Evolutionary conservation across 2,888 invertebrate genomes (phyloP).

Genomic region (Phengaris alcon): DNA sequence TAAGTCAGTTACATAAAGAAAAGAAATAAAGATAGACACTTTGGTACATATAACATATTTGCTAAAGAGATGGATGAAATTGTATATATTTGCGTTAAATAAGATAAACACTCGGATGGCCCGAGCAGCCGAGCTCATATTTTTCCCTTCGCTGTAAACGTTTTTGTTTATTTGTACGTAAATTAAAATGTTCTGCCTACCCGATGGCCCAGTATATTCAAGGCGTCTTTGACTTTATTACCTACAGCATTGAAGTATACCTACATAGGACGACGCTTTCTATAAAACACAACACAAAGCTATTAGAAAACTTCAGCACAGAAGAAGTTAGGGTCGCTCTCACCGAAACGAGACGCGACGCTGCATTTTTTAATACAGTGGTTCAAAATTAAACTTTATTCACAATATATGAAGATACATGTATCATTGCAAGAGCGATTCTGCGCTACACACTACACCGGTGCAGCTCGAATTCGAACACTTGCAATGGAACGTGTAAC

Average conservation of each 20-base stretch:
- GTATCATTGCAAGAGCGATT: no score
- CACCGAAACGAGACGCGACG: no score
- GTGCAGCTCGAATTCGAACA: no score
- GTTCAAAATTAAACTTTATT: no score
- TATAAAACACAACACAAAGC: no score
- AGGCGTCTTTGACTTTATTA: not conserved
- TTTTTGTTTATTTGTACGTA: conserved; percentile 3
- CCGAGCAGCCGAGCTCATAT: not conserved
- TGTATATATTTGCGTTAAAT: not conserved
- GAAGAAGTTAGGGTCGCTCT: no score
- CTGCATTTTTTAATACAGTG: no score
- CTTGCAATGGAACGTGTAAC: not conserved
- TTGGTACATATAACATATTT: not conserved
- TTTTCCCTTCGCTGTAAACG: not conserved
- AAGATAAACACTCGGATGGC: not conserved
- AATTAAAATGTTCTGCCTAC: not conserved
- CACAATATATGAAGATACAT: no score
- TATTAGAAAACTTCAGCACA: no score
- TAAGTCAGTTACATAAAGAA: not conserved
- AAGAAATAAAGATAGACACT: not conserved
- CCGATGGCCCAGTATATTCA: not conserved
- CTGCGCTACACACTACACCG: no score
- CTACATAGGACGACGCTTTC: no score
- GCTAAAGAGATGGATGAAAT: not conserved
- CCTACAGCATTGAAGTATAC: no score